Base-by-base conservation (phyloP, 2,113 vertebrate genomes). In the Microcebus lehilahytsara region DNA sequence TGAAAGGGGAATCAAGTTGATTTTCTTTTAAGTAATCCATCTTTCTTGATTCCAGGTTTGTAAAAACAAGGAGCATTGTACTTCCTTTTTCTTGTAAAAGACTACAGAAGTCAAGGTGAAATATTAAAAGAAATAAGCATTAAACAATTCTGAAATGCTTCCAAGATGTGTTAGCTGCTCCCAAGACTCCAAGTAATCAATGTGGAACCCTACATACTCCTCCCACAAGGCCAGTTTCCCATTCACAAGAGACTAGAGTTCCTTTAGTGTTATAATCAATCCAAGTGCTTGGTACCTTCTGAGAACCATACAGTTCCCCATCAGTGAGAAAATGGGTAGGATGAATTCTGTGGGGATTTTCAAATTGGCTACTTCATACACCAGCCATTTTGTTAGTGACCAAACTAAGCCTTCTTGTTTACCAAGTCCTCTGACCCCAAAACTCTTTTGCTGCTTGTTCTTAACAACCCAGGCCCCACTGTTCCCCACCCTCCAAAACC, bases 1-100 rank as follows among this genome's bases (percentile, higher is more conserved):
- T 74, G 72, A 91, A 95, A 80, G 23, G 25, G 10, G 60, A 89
- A 85, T 81, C 22, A 12, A 8, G 30, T 49, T 49, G 60, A 85
- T 95, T 96, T 93, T 75, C 64, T 88, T 71, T 74, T 62, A 46
- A 93, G 67, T 27, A 95, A 74, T 74, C 75, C 58, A 83, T 95
- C 22, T 62, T 87, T 95, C 58, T 94, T 91, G 3, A 78, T 96
- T 94, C 37, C 49, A 81, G 10, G 74, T 94, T 69, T 91, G 14
- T n/a, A 34, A 93, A 91, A 95, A 78, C 64, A 84, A 88, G 32
- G 37, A 85, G 0, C 22, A 80, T 14, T 85, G 2, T 56, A 40
- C 19, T 91, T 90, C 40, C 4, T 80, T 80, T 62, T 51, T 8
- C 86, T 94, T 91, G 1, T 69, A 85, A 58, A 22, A 91, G 30